Percentiles rank a stretch among this genome's conserved stretches.
These are phyloP conservation scores for Marisa cornuarietis DNA, from an alignment of 1,140 invertebrate genomes.

Conservation along the genomic window DNA sequence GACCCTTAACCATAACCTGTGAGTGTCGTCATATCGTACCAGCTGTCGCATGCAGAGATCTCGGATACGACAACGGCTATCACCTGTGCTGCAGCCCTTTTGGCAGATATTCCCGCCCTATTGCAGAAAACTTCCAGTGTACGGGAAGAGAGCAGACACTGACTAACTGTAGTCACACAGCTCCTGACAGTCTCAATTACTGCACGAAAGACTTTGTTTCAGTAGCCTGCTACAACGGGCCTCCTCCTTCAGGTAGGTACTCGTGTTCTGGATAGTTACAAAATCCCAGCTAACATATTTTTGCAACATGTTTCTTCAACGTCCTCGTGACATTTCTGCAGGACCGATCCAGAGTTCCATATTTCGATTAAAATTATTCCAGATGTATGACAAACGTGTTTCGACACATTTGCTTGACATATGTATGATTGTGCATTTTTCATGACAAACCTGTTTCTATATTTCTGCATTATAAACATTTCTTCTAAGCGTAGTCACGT, in stretches of 20 bases:
- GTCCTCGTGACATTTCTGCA: too few species aligned
- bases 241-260: slow-evolving; percentile 8
- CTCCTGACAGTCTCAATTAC: background rate
- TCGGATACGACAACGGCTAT: slow-evolving; percentile 44
- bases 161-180: slow-evolving; percentile 30
- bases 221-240: slow-evolving; percentile 48
- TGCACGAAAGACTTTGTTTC: slow-evolving; percentile 36
- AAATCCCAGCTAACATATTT: background rate
- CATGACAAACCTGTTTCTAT: background rate
- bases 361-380: too few species aligned
- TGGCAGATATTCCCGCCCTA: slow-evolving; percentile 35
- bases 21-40: background rate
- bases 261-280: background rate
- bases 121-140: slow-evolving; percentile 38
- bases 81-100: slow-evolving; percentile 44
- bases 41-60: slow-evolving; percentile 50
- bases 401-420: background rate
- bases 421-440: background rate
- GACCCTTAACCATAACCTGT: background rate
- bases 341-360: too few species aligned
- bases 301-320: too few species aligned
- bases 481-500: background rate
- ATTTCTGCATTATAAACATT: background rate
- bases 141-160: slow-evolving; percentile 41
- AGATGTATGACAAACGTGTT: background rate